Evolutionary conservation across 2,113 vertebrate species (phyloP).

Genomic region (Sebastes schlegelii): DNA sequence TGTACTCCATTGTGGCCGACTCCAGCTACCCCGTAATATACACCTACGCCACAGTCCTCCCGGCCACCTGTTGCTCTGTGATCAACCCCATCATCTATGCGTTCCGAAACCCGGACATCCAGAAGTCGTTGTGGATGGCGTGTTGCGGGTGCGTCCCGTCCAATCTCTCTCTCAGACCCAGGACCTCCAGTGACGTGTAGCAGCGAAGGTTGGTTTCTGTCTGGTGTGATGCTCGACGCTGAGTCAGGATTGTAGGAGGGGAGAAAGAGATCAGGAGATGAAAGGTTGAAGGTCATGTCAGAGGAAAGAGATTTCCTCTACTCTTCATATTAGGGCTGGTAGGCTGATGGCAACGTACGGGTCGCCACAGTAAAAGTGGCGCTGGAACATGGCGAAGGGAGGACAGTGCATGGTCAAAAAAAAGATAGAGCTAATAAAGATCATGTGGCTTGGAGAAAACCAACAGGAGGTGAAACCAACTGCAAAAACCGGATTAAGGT

Average conservation of each 20-base stretch:
- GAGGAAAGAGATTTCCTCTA: slow-evolving; percentile 13
- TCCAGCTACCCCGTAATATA: slow-evolving; percentile 89
- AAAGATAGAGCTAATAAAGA: slow-evolving; percentile 34
- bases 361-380: slow-evolving; percentile 31
- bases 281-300: background rate
- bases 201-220: slow-evolving; percentile 38
- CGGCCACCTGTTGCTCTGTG: slow-evolving; percentile 90
- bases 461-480: slow-evolving; percentile 44
- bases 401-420: slow-evolving; percentile 5
- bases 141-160: slow-evolving; percentile 91
- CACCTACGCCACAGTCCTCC: slow-evolving; percentile 91
- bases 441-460: slow-evolving; percentile 12
- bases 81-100: slow-evolving; percentile 95
- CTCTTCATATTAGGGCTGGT: slow-evolving; percentile 39
- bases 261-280: background rate
- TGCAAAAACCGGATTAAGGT: slow-evolving; percentile 64
- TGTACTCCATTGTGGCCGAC: slow-evolving; percentile 92
- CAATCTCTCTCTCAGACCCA: slow-evolving; percentile 87
- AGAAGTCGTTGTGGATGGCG: slow-evolving; percentile 92
- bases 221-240: slow-evolving; percentile 18
- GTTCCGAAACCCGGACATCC: slow-evolving; percentile 93
- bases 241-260: slow-evolving; percentile 33
- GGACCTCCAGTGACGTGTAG: slow-evolving; percentile 93
- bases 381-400: background rate
- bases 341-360: slow-evolving; percentile 21